A percentile compares a stretch with the other conserved stretches of the same genome.
These are phyloP conservation scores for Ostrea denselamellosa DNA, from an alignment of 1,140 invertebrate species.

Conservation along the genomic window DNA sequence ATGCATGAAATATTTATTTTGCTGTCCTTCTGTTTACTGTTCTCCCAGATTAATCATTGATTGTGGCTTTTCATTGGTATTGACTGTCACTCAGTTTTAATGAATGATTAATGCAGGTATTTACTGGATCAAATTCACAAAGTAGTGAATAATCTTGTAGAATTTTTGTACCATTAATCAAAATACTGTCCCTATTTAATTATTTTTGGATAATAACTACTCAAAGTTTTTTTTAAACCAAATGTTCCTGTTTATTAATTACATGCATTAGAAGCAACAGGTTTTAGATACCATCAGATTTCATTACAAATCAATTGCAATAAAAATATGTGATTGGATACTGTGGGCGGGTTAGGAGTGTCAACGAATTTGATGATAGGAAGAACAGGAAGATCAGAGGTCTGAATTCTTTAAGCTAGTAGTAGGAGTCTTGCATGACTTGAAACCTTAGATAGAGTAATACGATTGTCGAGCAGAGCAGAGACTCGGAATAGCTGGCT, in stretches of 20 bases:
- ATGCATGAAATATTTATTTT: slow-evolving; percentile 13
- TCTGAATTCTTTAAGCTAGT: background rate
- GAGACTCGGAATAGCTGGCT: background rate
- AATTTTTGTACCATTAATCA: no score
- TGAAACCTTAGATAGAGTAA: background rate
- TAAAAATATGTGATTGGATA: background rate
- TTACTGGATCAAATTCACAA: background rate
- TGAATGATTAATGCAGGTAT: slow-evolving; percentile 27
- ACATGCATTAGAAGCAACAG: no score
- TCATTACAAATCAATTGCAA: no score
- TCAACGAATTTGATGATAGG: background rate
- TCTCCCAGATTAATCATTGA: background rate
- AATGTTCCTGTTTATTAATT: no score
- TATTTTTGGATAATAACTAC: no score
- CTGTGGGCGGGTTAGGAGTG: background rate
- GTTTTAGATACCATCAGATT: no score
- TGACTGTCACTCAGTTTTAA: slow-evolving; percentile 26
- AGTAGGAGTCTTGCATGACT: background rate
- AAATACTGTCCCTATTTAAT: no score
- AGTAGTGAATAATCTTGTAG: no score
- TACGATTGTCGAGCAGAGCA: background rate
- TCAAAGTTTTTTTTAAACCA: no score
- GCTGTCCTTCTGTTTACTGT: background rate
- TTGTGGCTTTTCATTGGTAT: background rate
- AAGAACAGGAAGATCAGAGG: background rate